Base-by-base conservation (phyloP, 1,140 invertebrate species). In the Gonatopus flavifemur region DNA sequence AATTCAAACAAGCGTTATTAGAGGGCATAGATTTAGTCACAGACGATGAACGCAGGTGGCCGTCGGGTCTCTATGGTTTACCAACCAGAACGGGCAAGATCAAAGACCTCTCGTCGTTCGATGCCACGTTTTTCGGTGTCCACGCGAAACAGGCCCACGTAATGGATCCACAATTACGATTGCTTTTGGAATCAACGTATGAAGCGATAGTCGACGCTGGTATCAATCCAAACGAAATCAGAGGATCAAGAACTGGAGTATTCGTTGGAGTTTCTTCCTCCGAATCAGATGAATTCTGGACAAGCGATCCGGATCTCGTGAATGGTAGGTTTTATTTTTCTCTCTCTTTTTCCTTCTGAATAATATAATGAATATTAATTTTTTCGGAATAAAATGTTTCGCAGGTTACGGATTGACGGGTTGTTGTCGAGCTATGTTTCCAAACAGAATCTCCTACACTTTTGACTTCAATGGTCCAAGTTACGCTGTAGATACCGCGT, bases 151-250 rank as follows among this genome's bases (percentile, higher is more conserved):
- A 98, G 72, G 94, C 95, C 1, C 82, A 96, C 62, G 83, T 86
- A 28, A 98, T 98, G 95, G 96, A 98, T 72, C 96, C 96, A 3
- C 93, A 98, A 74, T 77, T 98, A 28, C 81, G 96, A 53, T 81
- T 98, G 62, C 76, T 98, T 19, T 81, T 98, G 3, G 96, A 99
- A 80, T 69, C 88, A n/a, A 92, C 95, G 2, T 87, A 97, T 74
- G 96, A 98, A 81, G 89, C 93, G 1, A 90, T 98, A 45, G 81
- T 97, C 48, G 96, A 99, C 82, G 90, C 96, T 37, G 94, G 94
- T 57, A 62, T 91, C 9, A 94, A 94, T 73, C 94, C 92, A 19
- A 72, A 75, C 20, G 86, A 86, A 53, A 64, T 94, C n/a, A 81
- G 85, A 60, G 94, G 92, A 39, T 85, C 86, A 7, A 91, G 84